Evolutionary conservation across 2,888 invertebrate species (phyloP), one percentile per base, ranked within the genome.

Genomic region (Chrysodeixis includens): DNA sequence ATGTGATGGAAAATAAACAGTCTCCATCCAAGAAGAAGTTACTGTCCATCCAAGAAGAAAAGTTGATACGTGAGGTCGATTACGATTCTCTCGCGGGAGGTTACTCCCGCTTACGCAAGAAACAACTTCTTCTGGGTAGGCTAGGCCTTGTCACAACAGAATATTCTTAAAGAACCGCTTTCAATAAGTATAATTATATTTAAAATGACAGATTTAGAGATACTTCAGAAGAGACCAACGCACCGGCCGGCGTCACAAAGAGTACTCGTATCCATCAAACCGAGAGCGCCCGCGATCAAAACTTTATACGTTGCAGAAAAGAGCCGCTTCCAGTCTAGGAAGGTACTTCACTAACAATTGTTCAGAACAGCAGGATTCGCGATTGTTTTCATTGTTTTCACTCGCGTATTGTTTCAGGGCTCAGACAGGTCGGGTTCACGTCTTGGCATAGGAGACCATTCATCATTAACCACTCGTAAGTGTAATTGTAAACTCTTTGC

Each of bases 1-100:
- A 92, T 93, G 94, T 94, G 88, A 95, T 95, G 94, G 94, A 94
- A 93, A 90, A 90, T 93, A 93, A 93, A 86, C 88, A 90, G 86
- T 83, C 84, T 85, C 88, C 90, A 88, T 92, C 92, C 70, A 91
- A 91, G 83, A 92, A 90, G 81, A 92, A 91, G 83, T 86, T 90
- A 83, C 83, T 90, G 85, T 87, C 90, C 86, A 91, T 89, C 85
- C 87, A 90, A 80, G 91, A 93, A 83, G 92, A 93, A 81, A 93
- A 92, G 82, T 83, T 91, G 57, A 85, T 90, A 79, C 87, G 90
- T 69, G 84, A 91, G 86, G 83, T 90, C 72, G 84, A 91, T 76
- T 92, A 90, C 90, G 88, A 91, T 72, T 85, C 84, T 65, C 76
- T 88, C 60, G 69, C 81, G 58, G 83, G 81, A 69, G 78, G 77